A percentile compares a stretch with the other conserved stretches of the same genome.
Conservation (phyloP, 2,113 vertebrate genomes). For the Thunnus thynnus region DNA sequence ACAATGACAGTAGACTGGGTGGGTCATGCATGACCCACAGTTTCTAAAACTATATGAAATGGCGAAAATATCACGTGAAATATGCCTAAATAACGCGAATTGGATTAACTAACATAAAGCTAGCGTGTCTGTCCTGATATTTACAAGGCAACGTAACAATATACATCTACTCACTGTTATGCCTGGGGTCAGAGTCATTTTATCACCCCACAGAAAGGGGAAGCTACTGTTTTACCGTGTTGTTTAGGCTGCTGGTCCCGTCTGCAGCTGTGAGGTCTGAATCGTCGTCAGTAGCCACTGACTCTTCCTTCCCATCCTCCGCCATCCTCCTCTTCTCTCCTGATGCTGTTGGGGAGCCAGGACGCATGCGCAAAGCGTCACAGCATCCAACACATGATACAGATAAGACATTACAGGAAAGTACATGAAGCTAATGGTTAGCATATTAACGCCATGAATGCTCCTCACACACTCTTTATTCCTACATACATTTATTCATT, state of each 20-base stretch:
- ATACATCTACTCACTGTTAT: not conserved
- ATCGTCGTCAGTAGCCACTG: constrained; percentile 68
- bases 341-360: constrained; percentile 5
- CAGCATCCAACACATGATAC: not conserved
- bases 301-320: constrained; percentile 75
- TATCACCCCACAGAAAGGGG: rapidly evolving
- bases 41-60: too few relatives aligned
- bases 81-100: not conserved
- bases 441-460: too few relatives aligned
- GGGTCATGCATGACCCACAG: too few relatives aligned
- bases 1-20: too few relatives aligned
- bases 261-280: constrained; percentile 60
- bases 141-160: not conserved
- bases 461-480: too few relatives aligned
- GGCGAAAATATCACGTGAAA: rapidly evolving
- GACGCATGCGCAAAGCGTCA: constrained; percentile 68
- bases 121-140: constrained; percentile 4
- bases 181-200: rapidly evolving
- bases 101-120: not conserved
- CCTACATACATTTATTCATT: too few relatives aligned
- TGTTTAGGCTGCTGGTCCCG: constrained; percentile 54
- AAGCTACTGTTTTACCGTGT: constrained; percentile 51
- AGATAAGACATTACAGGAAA: too few relatives aligned
- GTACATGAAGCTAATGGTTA: too few relatives aligned
- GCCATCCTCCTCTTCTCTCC: constrained; percentile 72